Conservation (phyloP, 2,888 invertebrate species). For the Diaperis boleti region DNA sequence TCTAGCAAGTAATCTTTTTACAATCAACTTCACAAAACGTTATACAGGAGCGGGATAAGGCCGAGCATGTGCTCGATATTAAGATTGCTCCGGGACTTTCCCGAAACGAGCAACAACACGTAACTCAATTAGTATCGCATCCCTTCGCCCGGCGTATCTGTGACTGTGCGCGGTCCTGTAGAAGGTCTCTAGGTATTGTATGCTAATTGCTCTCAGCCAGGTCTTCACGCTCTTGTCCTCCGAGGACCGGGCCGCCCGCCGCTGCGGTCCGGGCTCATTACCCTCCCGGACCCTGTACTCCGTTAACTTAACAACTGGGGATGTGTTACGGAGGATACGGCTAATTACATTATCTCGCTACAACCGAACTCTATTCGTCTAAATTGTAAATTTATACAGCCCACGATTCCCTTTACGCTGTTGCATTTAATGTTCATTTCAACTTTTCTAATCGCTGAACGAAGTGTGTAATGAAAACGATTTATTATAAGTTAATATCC, state of each 20-base stretch:
- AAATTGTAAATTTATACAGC: slow-evolving; percentile 57
- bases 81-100: slow-evolving; percentile 13
- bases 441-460: too few relatives aligned
- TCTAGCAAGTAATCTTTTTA: too few relatives aligned
- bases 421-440: slow-evolving; percentile 52
- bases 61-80: slow-evolving; percentile 7
- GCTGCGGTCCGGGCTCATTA: slow-evolving; percentile 58
- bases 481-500: neutral
- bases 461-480: slow-evolving; percentile 8
- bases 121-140: slow-evolving; percentile 39
- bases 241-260: slow-evolving; percentile 50
- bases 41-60: neutral
- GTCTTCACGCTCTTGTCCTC: slow-evolving; percentile 54
- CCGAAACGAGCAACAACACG: slow-evolving; percentile 24
- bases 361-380: slow-evolving; percentile 56
- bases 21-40: too few relatives aligned
- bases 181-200: slow-evolving; percentile 58
- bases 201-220: slow-evolving; percentile 58
- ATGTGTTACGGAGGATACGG: slow-evolving; percentile 59
- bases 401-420: slow-evolving; percentile 48
- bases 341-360: slow-evolving; percentile 61
- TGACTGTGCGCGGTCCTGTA: slow-evolving; percentile 45
- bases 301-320: slow-evolving; percentile 58
- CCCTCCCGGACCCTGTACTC: slow-evolving; percentile 53
- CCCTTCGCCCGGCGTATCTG: slow-evolving; percentile 31